phyloP scores from a whole-genome alignment of 1,140 invertebrate species.

The Apolygus lucorum region DNA sequence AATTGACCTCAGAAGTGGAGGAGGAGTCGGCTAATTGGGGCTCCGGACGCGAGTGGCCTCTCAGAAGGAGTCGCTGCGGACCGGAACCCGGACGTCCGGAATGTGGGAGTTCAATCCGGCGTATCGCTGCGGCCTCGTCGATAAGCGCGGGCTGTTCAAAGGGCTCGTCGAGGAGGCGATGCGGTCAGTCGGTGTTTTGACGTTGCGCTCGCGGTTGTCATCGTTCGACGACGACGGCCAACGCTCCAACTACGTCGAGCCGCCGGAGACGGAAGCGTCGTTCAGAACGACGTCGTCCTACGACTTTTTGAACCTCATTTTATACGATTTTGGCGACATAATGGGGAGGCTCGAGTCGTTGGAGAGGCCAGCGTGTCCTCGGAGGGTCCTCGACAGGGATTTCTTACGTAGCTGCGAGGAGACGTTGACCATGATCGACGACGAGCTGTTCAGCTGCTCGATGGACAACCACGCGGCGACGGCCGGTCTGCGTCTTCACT shows the following conservation, averaged over 20 bases:
- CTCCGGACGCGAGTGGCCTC: no score
- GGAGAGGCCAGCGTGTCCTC: not conserved
- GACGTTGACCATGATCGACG: not conserved
- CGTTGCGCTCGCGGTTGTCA: not conserved
- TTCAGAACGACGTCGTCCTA: not conserved
- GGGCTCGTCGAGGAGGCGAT: conserved; percentile 20
- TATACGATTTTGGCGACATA: conserved; percentile 8
- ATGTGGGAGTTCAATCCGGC: conserved; percentile 20
- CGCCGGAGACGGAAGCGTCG: not conserved
- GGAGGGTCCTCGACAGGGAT: conserved; percentile 10
- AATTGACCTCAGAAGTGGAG: no score
- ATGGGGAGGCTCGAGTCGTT: conserved; percentile 1
- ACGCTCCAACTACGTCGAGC: not conserved
- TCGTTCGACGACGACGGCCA: not conserved
- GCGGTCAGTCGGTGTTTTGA: not conserved
- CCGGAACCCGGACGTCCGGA: no score
- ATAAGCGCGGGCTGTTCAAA: conserved; percentile 14
- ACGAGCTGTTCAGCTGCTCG: conserved; percentile 1
- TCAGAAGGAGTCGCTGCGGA: no score
- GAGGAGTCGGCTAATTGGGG: no score
- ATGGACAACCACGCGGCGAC: not conserved
- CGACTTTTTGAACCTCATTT: conserved; percentile 7
- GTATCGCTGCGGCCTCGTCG: conserved; percentile 11
- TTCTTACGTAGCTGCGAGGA: not conserved
- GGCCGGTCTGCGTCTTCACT: not conserved